Percentiles rank a stretch among this genome's conserved stretches.
Evolutionary conservation across 2,113 vertebrate genomes (phyloP).

Genomic region (Paramisgurnus dabryanus): DNA sequence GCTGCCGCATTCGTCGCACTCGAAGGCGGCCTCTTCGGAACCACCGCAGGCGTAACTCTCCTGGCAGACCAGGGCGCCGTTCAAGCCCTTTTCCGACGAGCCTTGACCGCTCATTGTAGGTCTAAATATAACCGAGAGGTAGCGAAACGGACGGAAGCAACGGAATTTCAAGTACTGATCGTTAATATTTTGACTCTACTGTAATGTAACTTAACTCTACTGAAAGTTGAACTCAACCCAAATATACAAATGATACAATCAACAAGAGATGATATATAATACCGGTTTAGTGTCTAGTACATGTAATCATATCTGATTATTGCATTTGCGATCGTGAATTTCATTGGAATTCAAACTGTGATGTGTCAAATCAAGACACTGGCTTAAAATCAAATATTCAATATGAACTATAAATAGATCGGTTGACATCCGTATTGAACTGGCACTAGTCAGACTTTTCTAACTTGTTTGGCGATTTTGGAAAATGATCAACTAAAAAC

Average conservation of each 20-base stretch:
- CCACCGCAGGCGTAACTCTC: conserved; percentile 96
- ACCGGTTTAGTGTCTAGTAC: neutral
- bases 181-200: neutral
- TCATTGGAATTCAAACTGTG: conserved; percentile 22
- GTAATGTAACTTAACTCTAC: neutral
- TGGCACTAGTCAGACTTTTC: conserved; percentile 28
- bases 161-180: neutral
- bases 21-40: conserved; percentile 86
- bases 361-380: conserved; percentile 37
- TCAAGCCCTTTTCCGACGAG: conserved; percentile 82
- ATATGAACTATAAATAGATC: conserved; percentile 51
- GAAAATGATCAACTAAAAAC: neutral
- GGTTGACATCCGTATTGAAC: conserved; percentile 21
- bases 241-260: conserved; percentile 9
- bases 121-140: neutral
- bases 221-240: neutral
- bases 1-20: conserved; percentile 95
- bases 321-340: neutral
- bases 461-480: neutral
- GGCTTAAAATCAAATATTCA: conserved; percentile 44
- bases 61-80: conserved; percentile 83
- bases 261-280: neutral
- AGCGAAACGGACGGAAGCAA: conserved; percentile 6
- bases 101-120: conserved; percentile 84
- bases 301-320: neutral